Base-by-base conservation (phyloP, 2,113 vertebrate species). In the Nerophis ophidion region DNA sequence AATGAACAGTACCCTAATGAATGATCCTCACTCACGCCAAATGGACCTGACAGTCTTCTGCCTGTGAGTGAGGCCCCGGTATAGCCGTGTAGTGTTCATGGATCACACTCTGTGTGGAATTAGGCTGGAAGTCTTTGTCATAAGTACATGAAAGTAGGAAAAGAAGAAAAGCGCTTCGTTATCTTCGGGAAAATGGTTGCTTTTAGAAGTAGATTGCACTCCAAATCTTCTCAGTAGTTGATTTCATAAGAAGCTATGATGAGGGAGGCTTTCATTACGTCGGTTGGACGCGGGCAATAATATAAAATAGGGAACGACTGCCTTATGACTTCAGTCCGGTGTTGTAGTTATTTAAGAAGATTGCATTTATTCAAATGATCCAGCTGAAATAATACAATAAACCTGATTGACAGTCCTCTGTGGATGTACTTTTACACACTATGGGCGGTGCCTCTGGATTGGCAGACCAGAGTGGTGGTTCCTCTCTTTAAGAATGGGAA, bases 1-100 rank as follows among this genome's bases (percentile, higher is more conserved):
- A 88, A 87, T 87, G 83, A 84, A 75, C 82, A 77, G 72, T 75
- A 75, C 76, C 73, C 80, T 83, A 81, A 81, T 83, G 81, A 85
- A 83, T 81, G 81, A 76, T 82, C 75, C 79, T 74, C 81, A 77
- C 77, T 81, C 76, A 75, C 76, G 81, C 81, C 77, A 76, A 82
- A 81, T 82, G 85, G 76, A 74, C 75, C 78, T 67, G 73, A 76
- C 82, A 64, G 63, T 81, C 81, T 82, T 71, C 78, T 81, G 75
- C 71, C 63, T 74, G 49, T 74, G 77, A 81, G 65, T 76, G 80
- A 84, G 73, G 76, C 81, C 75, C 61, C 71, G 40, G 13, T 65
- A 82, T 60, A 69, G 51, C 4, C 1, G 34, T 36, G 26, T 26
- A 26, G 26, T 26, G 70, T 69, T 71, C 61, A 68, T 80, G 76